These are phyloP conservation scores for Nyctalus aviator DNA, from an alignment of 2,797 vertebrate genomes.

Conservation along the genomic window DNA sequence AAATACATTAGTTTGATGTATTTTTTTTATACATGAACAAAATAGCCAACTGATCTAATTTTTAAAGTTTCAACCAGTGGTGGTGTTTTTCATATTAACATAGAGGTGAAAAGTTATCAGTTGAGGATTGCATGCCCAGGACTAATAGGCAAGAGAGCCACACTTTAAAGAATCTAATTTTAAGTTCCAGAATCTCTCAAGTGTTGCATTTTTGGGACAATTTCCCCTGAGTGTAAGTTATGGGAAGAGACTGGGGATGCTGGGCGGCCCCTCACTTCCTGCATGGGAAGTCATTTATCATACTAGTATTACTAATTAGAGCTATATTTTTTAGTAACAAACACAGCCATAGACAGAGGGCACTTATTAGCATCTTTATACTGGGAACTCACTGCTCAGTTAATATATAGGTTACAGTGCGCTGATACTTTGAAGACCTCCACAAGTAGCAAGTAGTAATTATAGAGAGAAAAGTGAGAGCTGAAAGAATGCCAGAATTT, in stretches of 20 bases:
- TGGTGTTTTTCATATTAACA: background rate
- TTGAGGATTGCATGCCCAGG: background rate
- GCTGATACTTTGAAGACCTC: conserved; percentile 55
- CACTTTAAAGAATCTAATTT: background rate
- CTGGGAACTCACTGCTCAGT: background rate
- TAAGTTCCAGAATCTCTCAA: conserved; percentile 1
- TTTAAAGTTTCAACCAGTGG: background rate
- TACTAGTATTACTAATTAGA: background rate
- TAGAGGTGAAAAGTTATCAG: background rate
- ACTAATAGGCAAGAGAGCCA: background rate
- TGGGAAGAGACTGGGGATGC: background rate
- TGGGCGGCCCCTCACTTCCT: background rate
- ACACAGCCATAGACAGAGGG: background rate
- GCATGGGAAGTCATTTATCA: background rate
- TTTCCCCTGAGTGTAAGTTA: background rate
- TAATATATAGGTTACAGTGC: background rate
- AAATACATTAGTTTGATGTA: background rate
- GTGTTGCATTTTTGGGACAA: background rate
- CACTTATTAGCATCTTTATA: background rate
- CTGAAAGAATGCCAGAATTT: conserved; percentile 29
- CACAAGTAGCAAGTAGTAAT: conserved; percentile 12
- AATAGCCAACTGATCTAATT: background rate
- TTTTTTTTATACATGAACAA: background rate
- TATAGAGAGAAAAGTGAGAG: background rate
- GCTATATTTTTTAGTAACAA: background rate